A percentile compares a stretch with the other conserved stretches of the same genome.
Evolutionary conservation across 2,113 vertebrate genomes (phyloP).

Genomic region (Triplophysa rosa): DNA sequence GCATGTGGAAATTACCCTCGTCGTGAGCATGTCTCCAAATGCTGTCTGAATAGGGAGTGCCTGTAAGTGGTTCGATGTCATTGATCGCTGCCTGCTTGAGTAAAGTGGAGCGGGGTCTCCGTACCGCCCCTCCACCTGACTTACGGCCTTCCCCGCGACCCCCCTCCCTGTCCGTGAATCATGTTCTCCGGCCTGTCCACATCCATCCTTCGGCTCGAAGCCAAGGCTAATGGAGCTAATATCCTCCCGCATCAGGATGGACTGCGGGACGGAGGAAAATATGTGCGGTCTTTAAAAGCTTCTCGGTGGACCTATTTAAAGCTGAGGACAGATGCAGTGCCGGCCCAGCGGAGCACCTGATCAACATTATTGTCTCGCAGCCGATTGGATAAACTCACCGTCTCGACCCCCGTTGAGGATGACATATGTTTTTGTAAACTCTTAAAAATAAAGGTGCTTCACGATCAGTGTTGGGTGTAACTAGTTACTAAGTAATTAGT

Average conservation of each 20-base stretch:
- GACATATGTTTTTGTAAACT: conserved; percentile 17
- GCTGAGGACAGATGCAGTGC: conserved; percentile 17
- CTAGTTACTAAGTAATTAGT: no score
- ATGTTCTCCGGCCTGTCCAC: conserved; percentile 41
- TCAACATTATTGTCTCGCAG: conserved; percentile 33
- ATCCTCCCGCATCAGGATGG: conserved; percentile 24
- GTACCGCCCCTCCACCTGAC: conserved; percentile 19
- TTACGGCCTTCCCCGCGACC: conserved; percentile 26
- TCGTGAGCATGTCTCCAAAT: conserved; percentile 30
- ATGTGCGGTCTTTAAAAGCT: conserved; percentile 27
- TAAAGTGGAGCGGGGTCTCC: conserved; percentile 9
- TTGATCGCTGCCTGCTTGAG: conserved; percentile 41
- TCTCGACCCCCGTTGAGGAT: conserved; percentile 17
- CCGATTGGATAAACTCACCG: conserved; percentile 16
- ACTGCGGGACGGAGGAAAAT: conserved; percentile 18
- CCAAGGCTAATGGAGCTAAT: conserved; percentile 38
- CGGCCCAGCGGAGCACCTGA: conserved; percentile 7
- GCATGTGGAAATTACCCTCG: conserved; percentile 14
- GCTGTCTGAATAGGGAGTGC: conserved; percentile 26
- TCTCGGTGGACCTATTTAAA: conserved; percentile 26
- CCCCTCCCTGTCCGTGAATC: conserved; percentile 35
- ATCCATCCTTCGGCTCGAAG: conserved; percentile 39
- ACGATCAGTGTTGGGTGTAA: no score
- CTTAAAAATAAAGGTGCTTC: no score
- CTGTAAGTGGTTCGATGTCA: conserved; percentile 45